phyloP scores from a whole-genome alignment of 2,888 invertebrate species.

The Thysanoteuthis rhombus region DNA sequence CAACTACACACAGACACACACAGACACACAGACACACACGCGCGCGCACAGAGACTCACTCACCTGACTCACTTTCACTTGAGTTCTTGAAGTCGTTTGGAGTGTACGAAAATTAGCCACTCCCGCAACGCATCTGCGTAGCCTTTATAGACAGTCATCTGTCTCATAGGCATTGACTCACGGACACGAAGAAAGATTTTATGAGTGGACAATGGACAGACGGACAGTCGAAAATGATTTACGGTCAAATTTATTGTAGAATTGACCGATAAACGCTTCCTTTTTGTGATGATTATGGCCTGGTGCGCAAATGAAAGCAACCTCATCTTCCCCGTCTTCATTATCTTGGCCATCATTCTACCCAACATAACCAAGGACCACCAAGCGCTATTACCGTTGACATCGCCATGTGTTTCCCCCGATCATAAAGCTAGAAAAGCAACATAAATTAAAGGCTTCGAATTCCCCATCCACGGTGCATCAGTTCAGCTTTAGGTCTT shows the following conservation, averaged over 20 bases:
- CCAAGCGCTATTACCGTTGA: not conserved
- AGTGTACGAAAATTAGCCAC: not conserved
- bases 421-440: not conserved
- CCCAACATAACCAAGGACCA: not conserved
- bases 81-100: not conserved
- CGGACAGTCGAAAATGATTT: not conserved
- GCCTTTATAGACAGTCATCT: not conserved
- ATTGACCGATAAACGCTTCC: not conserved
- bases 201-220: not conserved
- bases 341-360: not conserved
- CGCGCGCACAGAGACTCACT: not conserved
- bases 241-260: not conserved
- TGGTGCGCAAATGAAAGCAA: not conserved
- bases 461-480: too few relatives aligned
- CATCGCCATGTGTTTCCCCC: not conserved
- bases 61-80: too few relatives aligned
- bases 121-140: not conserved
- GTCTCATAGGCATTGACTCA: not conserved
- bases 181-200: not conserved
- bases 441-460: not conserved
- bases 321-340: not conserved
- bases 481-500: too few relatives aligned
- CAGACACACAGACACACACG: not conserved
- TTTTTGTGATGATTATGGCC: not conserved
- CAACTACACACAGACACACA: not conserved